A percentile compares a stretch with the other conserved stretches of the same genome.
Conservation (phyloP, 1,140 invertebrate species). For the Drusus annulatus region DNA sequence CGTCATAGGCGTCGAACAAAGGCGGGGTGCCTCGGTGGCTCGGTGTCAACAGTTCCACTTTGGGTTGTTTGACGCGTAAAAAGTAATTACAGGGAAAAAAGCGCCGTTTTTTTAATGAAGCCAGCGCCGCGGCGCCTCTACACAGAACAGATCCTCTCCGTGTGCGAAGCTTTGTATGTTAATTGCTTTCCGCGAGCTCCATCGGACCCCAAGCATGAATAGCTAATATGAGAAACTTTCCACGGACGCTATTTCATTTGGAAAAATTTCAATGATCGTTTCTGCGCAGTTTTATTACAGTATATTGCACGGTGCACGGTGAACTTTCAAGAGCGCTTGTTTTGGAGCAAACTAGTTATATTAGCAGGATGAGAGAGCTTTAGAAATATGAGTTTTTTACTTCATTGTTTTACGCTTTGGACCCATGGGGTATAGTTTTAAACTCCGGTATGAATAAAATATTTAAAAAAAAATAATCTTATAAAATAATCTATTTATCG, state of each 20-base stretch:
- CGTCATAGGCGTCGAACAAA: constrained; percentile 10
- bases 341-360: too few relatives aligned
- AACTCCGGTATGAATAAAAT: too few relatives aligned
- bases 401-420: too few relatives aligned
- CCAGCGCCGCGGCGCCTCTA: background rate
- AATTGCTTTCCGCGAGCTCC: constrained; percentile 27
- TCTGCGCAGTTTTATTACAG: too few relatives aligned
- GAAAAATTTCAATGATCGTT: background rate
- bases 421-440: too few relatives aligned
- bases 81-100: constrained; percentile 45
- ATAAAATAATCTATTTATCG: too few relatives aligned
- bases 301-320: too few relatives aligned
- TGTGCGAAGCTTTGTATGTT: constrained; percentile 29
- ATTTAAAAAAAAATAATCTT: too few relatives aligned
- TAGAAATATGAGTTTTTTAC: too few relatives aligned
- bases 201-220: background rate
- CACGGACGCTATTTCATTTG: constrained; percentile 20
- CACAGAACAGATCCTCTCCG: constrained; percentile 3
- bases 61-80: constrained; percentile 41
- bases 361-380: too few relatives aligned
- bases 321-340: too few relatives aligned
- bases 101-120: constrained; percentile 37
- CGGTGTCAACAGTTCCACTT: constrained; percentile 40
- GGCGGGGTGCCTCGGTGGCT: background rate
- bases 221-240: constrained; percentile 18